Evolutionary conservation across 37 sponge, comb jelly and placozoan species (phyloP), one percentile per base, ranked within the genome.

Genomic region (Halichondria panicea): DNA sequence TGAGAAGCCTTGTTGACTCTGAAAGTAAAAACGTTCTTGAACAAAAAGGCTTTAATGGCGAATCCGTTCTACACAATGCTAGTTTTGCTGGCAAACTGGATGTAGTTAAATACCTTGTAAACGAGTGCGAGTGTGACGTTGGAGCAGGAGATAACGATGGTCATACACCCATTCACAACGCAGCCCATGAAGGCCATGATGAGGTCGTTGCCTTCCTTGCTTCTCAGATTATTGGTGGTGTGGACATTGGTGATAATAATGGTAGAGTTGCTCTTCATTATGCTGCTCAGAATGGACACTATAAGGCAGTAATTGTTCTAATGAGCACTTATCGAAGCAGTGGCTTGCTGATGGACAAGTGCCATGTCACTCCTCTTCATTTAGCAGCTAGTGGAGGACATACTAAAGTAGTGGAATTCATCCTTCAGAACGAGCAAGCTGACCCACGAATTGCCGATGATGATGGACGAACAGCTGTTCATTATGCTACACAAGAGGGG

Each of bases 231-330:
- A 62, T 72, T 15, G 67, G 81, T 45, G 31, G 62, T 0, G 39
- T 63, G 9, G 61, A 61, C 43, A 42, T 62, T 22, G 40, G 56
- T 22, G 89, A 88, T 60, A 78, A 84, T 11, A 66, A 73, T 55
- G 91, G 91, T 11, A 48, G 86, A 44, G 78, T 35, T 7, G 60
- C 83, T 27, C 69, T 82, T 5, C 83, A 82, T 60, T 72, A 65
- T 39, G 90, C 90, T 30, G 82, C 84, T 68, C 70, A 77, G 36
- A 82, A 87, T 63, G 87, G 90, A 4, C 79, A 87, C 36, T 42
- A 70, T 32, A 58, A 80, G 66, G 76, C 79, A 13, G 85, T 90
- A 0, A 68, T 36, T 38, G 1, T 43, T 9, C 44, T 68, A 7
- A n/a, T 68, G 69, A 6, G n/a, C 19, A 22, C 54, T 54, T 38